Conservation (phyloP, 2,888 invertebrate genomes). For the Drosophila multiciliata region DNA sequence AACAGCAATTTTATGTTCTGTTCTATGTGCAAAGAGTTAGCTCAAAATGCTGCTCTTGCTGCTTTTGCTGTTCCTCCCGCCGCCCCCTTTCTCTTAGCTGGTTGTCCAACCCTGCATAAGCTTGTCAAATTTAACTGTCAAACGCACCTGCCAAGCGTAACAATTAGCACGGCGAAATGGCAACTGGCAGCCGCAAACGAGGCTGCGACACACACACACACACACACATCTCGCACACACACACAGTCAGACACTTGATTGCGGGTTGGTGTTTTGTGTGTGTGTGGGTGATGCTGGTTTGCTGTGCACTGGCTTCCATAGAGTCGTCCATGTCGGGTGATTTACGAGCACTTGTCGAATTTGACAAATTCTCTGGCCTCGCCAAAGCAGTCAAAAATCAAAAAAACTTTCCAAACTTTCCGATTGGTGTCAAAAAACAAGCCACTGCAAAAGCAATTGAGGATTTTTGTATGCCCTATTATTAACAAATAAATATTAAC, state of each 20-base stretch:
- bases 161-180: slow-evolving; percentile 72
- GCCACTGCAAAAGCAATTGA: not conserved
- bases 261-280: slow-evolving; percentile 8
- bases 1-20: slow-evolving; percentile 9
- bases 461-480: not conserved
- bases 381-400: slow-evolving; percentile 23
- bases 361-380: slow-evolving; percentile 63
- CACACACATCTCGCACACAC: not conserved
- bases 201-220: slow-evolving; percentile 10
- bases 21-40: slow-evolving; percentile 27
- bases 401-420: not conserved
- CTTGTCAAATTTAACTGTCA: slow-evolving; percentile 80
- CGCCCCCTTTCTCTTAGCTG: no score
- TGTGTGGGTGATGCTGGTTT: slow-evolving; percentile 23
- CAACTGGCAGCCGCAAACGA: slow-evolving; percentile 57
- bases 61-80: not conserved
- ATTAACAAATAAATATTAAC: not conserved
- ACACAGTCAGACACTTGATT: slow-evolving; percentile 6
- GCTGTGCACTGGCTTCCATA: slow-evolving; percentile 15
- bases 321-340: slow-evolving; percentile 45
- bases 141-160: slow-evolving; percentile 77
- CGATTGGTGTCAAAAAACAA: not conserved
- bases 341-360: slow-evolving; percentile 75
- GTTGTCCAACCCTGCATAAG: slow-evolving; percentile 43
- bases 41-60: not conserved